phyloP scores from a whole-genome alignment of 1,140 invertebrate species.

The Lycorma delicatula region DNA sequence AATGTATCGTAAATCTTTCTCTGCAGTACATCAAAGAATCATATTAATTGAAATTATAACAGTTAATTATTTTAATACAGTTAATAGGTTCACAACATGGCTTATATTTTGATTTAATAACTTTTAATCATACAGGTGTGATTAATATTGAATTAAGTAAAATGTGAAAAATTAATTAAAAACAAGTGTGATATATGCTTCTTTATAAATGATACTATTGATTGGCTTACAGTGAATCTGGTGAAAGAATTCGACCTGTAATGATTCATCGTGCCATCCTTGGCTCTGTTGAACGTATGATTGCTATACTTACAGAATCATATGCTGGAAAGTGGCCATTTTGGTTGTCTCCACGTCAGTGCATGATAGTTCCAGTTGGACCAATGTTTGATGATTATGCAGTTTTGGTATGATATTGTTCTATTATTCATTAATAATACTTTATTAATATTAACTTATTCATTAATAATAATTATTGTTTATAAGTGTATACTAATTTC shows the following conservation, averaged over 20 bases:
- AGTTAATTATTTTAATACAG: no score
- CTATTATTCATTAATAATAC: neutral
- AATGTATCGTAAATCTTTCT: no score
- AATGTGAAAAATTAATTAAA: neutral
- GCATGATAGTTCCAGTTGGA: slow-evolving; percentile 83
- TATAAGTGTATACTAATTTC: no score
- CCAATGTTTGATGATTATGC: slow-evolving; percentile 82
- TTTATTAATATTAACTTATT: no score
- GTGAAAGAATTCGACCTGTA: slow-evolving; percentile 86
- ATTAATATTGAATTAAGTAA: neutral
- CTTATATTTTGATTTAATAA: no score
- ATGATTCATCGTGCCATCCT: slow-evolving; percentile 97
- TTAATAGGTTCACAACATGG: no score
- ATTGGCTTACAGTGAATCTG: slow-evolving; percentile 54
- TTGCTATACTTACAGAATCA: slow-evolving; percentile 94
- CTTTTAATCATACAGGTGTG: neutral
- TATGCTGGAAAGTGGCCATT: slow-evolving; percentile 99
- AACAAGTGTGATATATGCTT: neutral
- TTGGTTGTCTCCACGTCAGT: slow-evolving; percentile 94
- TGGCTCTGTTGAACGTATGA: slow-evolving; percentile 96
- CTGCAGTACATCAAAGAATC: no score
- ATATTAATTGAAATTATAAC: no score
- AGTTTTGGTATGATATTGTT: slow-evolving; percentile 46
- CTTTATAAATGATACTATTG: no score
- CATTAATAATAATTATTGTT: no score